Evolutionary conservation across 2,888 invertebrate genomes (phyloP).

Genomic region (Cantharis rustica): DNA sequence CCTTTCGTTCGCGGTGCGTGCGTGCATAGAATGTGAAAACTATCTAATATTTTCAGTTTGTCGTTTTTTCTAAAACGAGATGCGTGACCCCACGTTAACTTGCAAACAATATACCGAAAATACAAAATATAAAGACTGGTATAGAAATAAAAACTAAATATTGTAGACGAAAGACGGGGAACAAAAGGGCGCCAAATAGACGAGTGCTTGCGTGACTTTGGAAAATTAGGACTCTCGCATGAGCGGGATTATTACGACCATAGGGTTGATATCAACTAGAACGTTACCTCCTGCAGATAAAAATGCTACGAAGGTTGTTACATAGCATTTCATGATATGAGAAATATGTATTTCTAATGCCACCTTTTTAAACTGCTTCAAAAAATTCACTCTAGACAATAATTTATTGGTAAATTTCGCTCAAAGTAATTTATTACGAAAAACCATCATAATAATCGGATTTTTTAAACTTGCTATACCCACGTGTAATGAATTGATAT

Average conservation of each 20-base stretch:
- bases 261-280: constrained; percentile 33
- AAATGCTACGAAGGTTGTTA: constrained; percentile 31
- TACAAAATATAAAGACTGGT: constrained; percentile 15
- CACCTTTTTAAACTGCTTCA: constrained; percentile 9
- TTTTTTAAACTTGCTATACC: background rate
- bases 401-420: constrained; percentile 3
- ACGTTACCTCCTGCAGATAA: constrained; percentile 35
- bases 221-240: constrained; percentile 44
- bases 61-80: constrained; percentile 19
- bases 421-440: background rate
- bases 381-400: constrained; percentile 4
- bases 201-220: constrained; percentile 40
- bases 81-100: constrained; percentile 26
- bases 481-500: background rate
- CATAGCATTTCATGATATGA: constrained; percentile 23
- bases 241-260: constrained; percentile 40
- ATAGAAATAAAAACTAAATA: constrained; percentile 32
- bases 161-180: constrained; percentile 34
- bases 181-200: constrained; percentile 42
- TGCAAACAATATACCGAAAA: constrained; percentile 26
- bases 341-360: constrained; percentile 20
- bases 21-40: constrained; percentile 35
- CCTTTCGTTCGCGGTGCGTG: constrained; percentile 20
- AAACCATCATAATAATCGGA: constrained; percentile 14
- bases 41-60: constrained; percentile 23